Percentiles rank a stretch among this genome's conserved stretches.
These are phyloP conservation scores for Scartelaos histophorus DNA, from an alignment of 2,113 vertebrate genomes.

Conservation along the genomic window DNA sequence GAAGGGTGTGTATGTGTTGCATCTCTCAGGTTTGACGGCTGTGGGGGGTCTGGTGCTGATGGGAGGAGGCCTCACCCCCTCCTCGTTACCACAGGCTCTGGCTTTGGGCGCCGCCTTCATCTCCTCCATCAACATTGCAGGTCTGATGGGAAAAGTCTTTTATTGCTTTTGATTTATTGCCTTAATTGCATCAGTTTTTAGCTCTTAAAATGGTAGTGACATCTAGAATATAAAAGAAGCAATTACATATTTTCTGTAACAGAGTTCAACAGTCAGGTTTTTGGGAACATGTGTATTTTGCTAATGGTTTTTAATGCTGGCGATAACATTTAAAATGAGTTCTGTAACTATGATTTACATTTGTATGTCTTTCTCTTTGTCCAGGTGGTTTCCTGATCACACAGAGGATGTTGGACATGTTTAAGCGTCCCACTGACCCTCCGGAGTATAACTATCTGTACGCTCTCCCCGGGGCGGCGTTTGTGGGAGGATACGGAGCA, in stretches of 20 bases:
- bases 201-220: too few relatives aligned
- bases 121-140: slow-evolving; percentile 83
- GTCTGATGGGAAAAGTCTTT: slow-evolving; percentile 34
- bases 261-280: too few relatives aligned
- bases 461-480: slow-evolving; percentile 63
- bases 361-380: background rate
- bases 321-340: too few relatives aligned
- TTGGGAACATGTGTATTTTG: too few relatives aligned
- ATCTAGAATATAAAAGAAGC: too few relatives aligned
- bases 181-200: too few relatives aligned
- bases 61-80: slow-evolving; percentile 80
- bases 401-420: slow-evolving; percentile 79
- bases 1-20: background rate
- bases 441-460: slow-evolving; percentile 79
- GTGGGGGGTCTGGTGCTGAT: slow-evolving; percentile 82
- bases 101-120: slow-evolving; percentile 82
- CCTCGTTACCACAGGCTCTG: slow-evolving; percentile 71
- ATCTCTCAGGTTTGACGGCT: slow-evolving; percentile 79
- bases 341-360: background rate
- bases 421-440: slow-evolving; percentile 77
- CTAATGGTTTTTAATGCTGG: too few relatives aligned
- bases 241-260: too few relatives aligned
- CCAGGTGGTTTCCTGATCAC: slow-evolving; percentile 78
- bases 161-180: too few relatives aligned
- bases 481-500: slow-evolving; percentile 73